Evolutionary conservation across 2,888 invertebrate species (phyloP).

Genomic region (Nysson spinosus): DNA sequence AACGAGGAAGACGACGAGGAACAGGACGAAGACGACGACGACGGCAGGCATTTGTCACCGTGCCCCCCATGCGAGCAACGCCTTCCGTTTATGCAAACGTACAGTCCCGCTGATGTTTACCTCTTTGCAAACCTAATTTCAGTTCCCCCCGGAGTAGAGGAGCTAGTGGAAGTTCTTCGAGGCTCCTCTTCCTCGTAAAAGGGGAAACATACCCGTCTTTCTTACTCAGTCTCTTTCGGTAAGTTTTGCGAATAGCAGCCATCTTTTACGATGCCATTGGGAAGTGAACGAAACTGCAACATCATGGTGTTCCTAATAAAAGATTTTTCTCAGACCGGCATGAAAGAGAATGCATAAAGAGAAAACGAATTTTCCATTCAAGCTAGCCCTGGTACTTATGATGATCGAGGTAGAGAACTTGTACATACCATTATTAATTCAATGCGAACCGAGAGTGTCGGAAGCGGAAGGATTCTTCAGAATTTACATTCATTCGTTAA

Average conservation of each 20-base stretch:
- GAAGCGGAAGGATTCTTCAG: neutral
- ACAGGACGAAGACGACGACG: constrained; percentile 42
- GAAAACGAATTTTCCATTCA: constrained; percentile 18
- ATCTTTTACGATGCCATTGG: constrained; percentile 62
- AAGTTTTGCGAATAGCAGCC: constrained; percentile 55
- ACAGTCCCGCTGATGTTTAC: constrained; percentile 72
- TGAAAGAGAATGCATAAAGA: constrained; percentile 30
- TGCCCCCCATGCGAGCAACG: constrained; percentile 66
- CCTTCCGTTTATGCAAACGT: constrained; percentile 73
- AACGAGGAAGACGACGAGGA: constrained; percentile 24
- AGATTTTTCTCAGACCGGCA: constrained; percentile 48
- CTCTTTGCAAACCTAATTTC: constrained; percentile 76
- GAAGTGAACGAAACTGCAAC: constrained; percentile 53
- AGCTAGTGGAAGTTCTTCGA: constrained; percentile 61
- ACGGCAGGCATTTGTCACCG: constrained; percentile 71
- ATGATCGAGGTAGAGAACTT: constrained; percentile 11
- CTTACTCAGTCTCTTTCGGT: constrained; percentile 43
- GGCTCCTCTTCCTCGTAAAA: constrained; percentile 44
- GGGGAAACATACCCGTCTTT: constrained; percentile 25
- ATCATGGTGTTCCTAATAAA: constrained; percentile 51
- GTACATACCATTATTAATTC: constrained; percentile 12
- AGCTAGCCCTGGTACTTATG: constrained; percentile 14
- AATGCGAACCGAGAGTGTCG: neutral
- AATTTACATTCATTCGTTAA: neutral
- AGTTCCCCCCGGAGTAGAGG: constrained; percentile 60